A percentile compares a stretch with the other conserved stretches of the same genome.
phyloP scores from a whole-genome alignment of 2,888 invertebrate genomes.

The Nycteola revayana region DNA sequence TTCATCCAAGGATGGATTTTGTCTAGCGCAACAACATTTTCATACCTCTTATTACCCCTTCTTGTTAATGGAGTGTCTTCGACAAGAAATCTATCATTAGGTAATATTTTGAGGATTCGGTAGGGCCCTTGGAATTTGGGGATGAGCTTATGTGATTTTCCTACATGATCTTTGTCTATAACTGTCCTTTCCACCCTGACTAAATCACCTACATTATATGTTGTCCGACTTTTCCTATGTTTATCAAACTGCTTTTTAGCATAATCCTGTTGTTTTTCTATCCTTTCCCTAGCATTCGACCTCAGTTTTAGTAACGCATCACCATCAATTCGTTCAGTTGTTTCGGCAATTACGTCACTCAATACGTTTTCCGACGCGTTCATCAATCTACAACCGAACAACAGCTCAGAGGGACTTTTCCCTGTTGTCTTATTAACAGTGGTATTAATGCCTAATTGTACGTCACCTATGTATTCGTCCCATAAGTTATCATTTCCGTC shows the following conservation, averaged over 20 bases:
- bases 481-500: constrained; percentile 7
- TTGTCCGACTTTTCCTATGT: constrained; percentile 2
- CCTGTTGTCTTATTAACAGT: constrained; percentile 14
- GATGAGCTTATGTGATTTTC: constrained; percentile 4
- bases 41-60: constrained; percentile 3
- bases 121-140: constrained; percentile 6
- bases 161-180: constrained; percentile 7
- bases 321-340: not conserved
- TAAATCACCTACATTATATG: constrained; percentile 3
- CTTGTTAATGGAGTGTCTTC: constrained; percentile 4
- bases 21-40: constrained; percentile 3
- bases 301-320: constrained; percentile 7
- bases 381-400: constrained; percentile 17
- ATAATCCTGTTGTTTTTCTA: constrained; percentile 10
- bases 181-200: constrained; percentile 5
- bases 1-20: constrained; percentile 4
- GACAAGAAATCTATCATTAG: constrained; percentile 8
- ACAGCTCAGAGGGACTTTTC: constrained; percentile 19
- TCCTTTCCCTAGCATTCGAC: constrained; percentile 7
- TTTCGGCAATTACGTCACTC: constrained; percentile 9
- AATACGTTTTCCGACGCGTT: constrained; percentile 15
- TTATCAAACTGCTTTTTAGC: constrained; percentile 9
- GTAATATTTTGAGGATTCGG: constrained; percentile 5
- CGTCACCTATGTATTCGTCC: constrained; percentile 14
- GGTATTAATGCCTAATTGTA: constrained; percentile 20